Percentiles rank a stretch among this genome's conserved stretches.
Evolutionary conservation across 2,113 vertebrate species (phyloP).

Genomic region (Megaceryle torquata): DNA sequence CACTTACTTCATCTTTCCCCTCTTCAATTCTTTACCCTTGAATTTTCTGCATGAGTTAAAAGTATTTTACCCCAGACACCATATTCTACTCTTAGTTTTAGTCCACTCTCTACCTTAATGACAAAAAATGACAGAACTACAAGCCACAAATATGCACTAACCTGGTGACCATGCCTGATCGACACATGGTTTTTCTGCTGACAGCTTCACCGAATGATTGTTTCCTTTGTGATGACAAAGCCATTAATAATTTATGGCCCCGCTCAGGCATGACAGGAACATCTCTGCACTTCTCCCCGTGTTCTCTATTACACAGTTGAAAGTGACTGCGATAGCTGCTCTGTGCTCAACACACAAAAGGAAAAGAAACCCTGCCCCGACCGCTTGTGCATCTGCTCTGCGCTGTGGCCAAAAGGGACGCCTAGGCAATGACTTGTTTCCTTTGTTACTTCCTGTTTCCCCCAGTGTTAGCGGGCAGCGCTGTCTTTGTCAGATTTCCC

Average conservation of each 20-base stretch:
- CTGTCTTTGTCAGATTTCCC: slow-evolving; percentile 45
- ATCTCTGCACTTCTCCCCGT: not conserved
- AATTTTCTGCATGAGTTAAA: not conserved
- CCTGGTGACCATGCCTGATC: slow-evolving; percentile 10
- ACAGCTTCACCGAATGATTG: not conserved
- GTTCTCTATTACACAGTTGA: not conserved
- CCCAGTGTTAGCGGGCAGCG: not conserved
- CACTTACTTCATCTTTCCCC: not conserved
- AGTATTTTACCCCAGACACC: not conserved
- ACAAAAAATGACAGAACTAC: not conserved
- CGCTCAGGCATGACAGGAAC: slow-evolving; percentile 23
- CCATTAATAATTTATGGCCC: slow-evolving; percentile 31
- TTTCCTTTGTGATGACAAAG: slow-evolving; percentile 33
- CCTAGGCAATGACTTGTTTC: slow-evolving; percentile 61
- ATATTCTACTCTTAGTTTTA: not conserved
- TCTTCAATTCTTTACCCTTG: not conserved
- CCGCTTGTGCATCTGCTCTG: not conserved
- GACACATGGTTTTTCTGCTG: slow-evolving; percentile 56
- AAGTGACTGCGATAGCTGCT: not conserved
- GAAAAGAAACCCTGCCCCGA: not conserved
- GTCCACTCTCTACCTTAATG: not conserved
- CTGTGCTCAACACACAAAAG: not conserved
- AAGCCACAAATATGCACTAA: not conserved
- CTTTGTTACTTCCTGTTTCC: slow-evolving; percentile 65
- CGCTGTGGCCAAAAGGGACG: not conserved